These are phyloP conservation scores for Gila orcuttii DNA, from an alignment of 2,113 vertebrate genomes.

Conservation along the genomic window DNA sequence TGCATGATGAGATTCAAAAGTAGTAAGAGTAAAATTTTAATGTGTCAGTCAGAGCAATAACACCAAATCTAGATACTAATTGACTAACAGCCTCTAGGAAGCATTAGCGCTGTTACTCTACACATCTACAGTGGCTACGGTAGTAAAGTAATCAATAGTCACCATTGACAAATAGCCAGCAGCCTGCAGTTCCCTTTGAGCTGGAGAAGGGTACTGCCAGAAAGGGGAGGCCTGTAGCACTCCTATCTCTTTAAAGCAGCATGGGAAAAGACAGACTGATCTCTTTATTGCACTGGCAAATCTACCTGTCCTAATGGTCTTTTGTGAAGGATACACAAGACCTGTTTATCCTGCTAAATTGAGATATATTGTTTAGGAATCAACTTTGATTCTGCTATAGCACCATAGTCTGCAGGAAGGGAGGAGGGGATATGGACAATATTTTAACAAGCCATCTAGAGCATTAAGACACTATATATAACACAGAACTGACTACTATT, in stretches of 20 bases:
- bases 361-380: background rate
- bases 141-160: constrained; percentile 66
- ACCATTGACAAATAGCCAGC: constrained; percentile 75
- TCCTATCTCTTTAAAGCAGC: constrained; percentile 69
- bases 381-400: constrained; percentile 5
- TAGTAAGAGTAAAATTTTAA: background rate
- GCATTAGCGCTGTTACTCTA: constrained; percentile 36
- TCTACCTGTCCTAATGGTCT: constrained; percentile 11
- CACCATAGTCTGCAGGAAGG: constrained; percentile 44
- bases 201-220: constrained; percentile 62
- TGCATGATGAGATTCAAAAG: background rate
- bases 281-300: constrained; percentile 56
- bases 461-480: background rate
- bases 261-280: constrained; percentile 63
- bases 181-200: constrained; percentile 66
- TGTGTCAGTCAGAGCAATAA: constrained; percentile 43
- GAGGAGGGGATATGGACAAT: background rate
- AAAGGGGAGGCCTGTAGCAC: constrained; percentile 61
- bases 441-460: constrained; percentile 16
- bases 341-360: background rate
- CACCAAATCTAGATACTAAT: constrained; percentile 34
- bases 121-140: constrained; percentile 49
- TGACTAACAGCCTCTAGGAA: constrained; percentile 13
- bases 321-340: background rate
- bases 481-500: background rate